A percentile compares a stretch with the other conserved stretches of the same genome.
phyloP scores from a whole-genome alignment of 1,140 invertebrate species.

The Hyphantria cunea region DNA sequence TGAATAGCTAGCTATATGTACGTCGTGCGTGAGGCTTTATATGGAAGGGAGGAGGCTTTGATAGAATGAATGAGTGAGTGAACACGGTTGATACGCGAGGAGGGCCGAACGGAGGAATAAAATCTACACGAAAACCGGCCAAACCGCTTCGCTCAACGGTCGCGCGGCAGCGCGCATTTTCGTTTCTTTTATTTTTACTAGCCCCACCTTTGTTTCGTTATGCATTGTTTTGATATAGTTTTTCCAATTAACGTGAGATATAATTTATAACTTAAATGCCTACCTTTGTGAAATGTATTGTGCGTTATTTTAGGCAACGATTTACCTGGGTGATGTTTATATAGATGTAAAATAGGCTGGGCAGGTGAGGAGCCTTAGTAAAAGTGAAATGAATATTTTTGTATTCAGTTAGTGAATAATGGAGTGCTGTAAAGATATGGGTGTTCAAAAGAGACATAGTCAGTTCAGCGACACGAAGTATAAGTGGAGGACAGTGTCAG shows the following conservation, averaged over 20 bases:
- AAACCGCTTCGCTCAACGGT: slow-evolving; percentile 78
- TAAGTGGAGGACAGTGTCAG: slow-evolving; percentile 77
- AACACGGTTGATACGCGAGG: slow-evolving; percentile 30
- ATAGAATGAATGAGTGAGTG: slow-evolving; percentile 47
- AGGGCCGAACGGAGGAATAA: slow-evolving; percentile 64
- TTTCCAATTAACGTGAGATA: slow-evolving; percentile 37
- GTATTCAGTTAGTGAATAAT: slow-evolving; percentile 55
- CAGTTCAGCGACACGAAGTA: slow-evolving; percentile 80
- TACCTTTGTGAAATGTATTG: too few species aligned
- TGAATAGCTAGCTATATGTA: too few species aligned
- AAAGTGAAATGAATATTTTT: slow-evolving; percentile 69
- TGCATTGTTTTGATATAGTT: slow-evolving; percentile 52
- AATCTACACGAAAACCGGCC: slow-evolving; percentile 70
- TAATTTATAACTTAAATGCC: slow-evolving; percentile 32
- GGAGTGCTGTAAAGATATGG: slow-evolving; percentile 67
- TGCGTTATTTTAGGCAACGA: slow-evolving; percentile 16
- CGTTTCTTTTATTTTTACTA: slow-evolving; percentile 59
- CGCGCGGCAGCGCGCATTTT: slow-evolving; percentile 68
- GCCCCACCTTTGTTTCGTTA: slow-evolving; percentile 72
- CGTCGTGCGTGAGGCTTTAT: not conserved
- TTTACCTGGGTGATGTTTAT: slow-evolving; percentile 58
- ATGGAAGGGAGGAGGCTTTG: slow-evolving; percentile 58
- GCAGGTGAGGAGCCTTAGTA: slow-evolving; percentile 48
- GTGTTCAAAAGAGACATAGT: slow-evolving; percentile 75
- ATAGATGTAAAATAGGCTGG: slow-evolving; percentile 50